Evolutionary conservation across 2,113 vertebrate species (phyloP).

Genomic region (Istiophorus platypterus): DNA sequence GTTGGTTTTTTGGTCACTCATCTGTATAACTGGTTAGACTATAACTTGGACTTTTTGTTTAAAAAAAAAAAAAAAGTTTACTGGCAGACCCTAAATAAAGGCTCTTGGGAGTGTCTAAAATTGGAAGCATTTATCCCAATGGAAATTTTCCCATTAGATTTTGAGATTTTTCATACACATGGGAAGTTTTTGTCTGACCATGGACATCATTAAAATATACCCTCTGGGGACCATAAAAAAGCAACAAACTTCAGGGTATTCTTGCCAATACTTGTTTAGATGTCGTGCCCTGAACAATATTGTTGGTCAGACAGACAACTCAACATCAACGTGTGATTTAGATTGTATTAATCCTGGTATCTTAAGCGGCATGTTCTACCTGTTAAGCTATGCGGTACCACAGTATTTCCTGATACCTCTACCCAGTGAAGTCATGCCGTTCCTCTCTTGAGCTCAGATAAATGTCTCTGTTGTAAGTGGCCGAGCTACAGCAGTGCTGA

Average conservation of each 20-base stretch:
- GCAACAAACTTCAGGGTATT: not conserved
- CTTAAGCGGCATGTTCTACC: conserved; percentile 7
- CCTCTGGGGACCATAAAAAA: not conserved
- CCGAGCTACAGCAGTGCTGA: conserved; percentile 34
- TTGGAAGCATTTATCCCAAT: not conserved
- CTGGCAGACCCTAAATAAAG: not conserved
- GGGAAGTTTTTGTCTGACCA: not conserved
- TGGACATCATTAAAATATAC: not conserved
- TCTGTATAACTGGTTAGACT: not conserved
- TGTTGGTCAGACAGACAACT: not conserved
- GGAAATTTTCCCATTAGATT: not conserved
- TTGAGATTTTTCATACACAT: not conserved
- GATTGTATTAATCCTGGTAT: not conserved
- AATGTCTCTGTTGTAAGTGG: conserved; percentile 55
- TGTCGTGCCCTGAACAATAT: not conserved
- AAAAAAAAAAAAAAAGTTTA: not conserved
- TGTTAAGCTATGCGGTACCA: conserved; percentile 22
- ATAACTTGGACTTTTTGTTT: not conserved
- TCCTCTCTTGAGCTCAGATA: conserved; percentile 54
- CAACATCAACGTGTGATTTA: not conserved
- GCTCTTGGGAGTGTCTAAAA: not conserved
- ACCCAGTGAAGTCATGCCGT: conserved; percentile 47
- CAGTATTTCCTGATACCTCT: conserved; percentile 30
- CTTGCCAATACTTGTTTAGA: not conserved
- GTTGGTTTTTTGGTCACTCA: no score